A percentile compares a stretch with the other conserved stretches of the same genome.
Evolutionary conservation across 2,888 invertebrate genomes (phyloP).

Genomic region (Sipunculus nudus): DNA sequence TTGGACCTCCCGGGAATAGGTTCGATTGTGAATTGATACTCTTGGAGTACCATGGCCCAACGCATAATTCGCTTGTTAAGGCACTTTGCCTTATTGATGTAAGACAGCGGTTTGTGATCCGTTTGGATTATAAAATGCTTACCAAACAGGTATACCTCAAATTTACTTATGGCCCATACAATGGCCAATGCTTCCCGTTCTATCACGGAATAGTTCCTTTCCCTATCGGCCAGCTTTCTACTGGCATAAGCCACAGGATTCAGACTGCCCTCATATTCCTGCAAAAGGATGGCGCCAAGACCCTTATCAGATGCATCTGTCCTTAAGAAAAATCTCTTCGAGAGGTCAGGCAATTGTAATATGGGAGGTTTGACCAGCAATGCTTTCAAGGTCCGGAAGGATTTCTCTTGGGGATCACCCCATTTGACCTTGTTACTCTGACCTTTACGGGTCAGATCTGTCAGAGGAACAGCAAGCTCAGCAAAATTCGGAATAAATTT

Average conservation of each 20-base stretch:
- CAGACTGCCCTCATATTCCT: slow-evolving; percentile 13
- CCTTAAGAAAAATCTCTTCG: slow-evolving; percentile 26
- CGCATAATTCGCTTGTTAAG: slow-evolving; percentile 9
- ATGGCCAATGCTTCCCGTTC: slow-evolving; percentile 39
- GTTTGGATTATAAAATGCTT: slow-evolving; percentile 4
- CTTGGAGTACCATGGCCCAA: slow-evolving; percentile 10
- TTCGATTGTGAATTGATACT: no score
- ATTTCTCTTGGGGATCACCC: slow-evolving; percentile 5
- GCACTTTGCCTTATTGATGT: not conserved
- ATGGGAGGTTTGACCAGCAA: slow-evolving; percentile 18
- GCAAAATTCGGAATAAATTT: slow-evolving; percentile 19
- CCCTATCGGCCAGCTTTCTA: slow-evolving; percentile 31
- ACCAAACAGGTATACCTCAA: not conserved
- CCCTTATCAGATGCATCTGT: slow-evolving; percentile 40
- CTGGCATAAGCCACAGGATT: slow-evolving; percentile 41
- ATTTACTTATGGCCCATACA: slow-evolving; percentile 17
- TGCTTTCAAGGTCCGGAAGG: slow-evolving; percentile 23
- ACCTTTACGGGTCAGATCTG: slow-evolving; percentile 27
- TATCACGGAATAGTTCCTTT: slow-evolving; percentile 34
- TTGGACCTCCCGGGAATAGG: no score
- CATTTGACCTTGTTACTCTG: slow-evolving; percentile 22
- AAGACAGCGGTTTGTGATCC: slow-evolving; percentile 9
- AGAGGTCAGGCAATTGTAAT: slow-evolving; percentile 32
- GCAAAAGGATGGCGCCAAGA: slow-evolving; percentile 41
- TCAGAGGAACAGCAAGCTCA: slow-evolving; percentile 34